Percentiles rank a stretch among this genome's conserved stretches.
phyloP scores from a whole-genome alignment of 2,888 invertebrate species.

The Apamea sordens region DNA sequence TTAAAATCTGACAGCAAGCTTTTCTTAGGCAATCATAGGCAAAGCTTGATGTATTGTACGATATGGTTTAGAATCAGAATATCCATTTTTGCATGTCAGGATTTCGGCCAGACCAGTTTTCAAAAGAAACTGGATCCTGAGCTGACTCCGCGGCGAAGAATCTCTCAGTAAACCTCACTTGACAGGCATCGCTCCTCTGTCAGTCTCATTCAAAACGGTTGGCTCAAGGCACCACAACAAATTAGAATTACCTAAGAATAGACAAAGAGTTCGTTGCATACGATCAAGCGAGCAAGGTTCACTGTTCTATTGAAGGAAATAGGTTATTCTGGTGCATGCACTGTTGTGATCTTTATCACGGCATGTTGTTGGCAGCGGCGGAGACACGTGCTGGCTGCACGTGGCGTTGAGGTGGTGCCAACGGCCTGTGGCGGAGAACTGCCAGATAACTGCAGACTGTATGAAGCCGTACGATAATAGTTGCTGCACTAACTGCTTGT shows the following conservation, averaged over 20 bases:
- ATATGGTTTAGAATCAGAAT: neutral
- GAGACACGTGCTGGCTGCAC: conserved; percentile 48
- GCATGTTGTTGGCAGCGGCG: conserved; percentile 50
- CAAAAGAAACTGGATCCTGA: neutral
- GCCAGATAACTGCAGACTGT: conserved; percentile 57
- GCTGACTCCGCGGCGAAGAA: neutral
- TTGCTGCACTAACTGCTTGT: conserved; percentile 13
- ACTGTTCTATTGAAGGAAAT: conserved; percentile 61
- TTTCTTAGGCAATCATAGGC: neutral
- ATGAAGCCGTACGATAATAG: conserved; percentile 46
- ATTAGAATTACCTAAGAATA: conserved; percentile 17
- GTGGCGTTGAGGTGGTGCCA: conserved; percentile 48
- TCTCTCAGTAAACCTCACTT: neutral
- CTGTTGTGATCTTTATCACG: conserved; percentile 62
- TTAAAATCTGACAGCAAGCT: neutral
- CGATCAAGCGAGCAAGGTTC: conserved; percentile 36
- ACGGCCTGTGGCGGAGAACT: conserved; percentile 34
- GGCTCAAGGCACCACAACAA: neutral
- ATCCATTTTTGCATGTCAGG: neutral
- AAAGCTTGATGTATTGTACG: neutral
- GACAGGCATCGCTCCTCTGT: neutral
- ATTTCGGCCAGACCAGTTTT: neutral
- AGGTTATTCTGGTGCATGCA: conserved; percentile 58
- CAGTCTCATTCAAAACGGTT: conserved; percentile 1
- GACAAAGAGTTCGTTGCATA: conserved; percentile 26